Evolutionary conservation across 2,113 vertebrate genomes (phyloP).

Genomic region (Cyanoderma ruficeps): DNA sequence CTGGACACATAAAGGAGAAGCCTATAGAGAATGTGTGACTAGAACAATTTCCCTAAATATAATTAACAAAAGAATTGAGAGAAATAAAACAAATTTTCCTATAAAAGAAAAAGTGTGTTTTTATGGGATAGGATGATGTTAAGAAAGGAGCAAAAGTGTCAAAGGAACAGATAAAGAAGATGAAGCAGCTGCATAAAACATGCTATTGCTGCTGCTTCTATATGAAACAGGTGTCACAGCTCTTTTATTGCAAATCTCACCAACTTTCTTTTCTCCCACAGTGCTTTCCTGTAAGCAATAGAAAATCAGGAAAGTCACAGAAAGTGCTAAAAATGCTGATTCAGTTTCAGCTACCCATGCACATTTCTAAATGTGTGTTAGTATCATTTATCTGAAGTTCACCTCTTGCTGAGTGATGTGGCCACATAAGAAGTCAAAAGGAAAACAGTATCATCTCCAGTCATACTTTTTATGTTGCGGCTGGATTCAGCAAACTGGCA

Average conservation of each 20-base stretch:
- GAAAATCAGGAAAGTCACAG: neutral
- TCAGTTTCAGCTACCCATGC: neutral
- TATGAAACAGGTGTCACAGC: neutral
- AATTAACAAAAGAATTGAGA: neutral
- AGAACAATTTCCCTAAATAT: neutral
- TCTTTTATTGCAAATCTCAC: neutral
- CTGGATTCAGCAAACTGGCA: neutral
- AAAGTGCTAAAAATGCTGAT: neutral
- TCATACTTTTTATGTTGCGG: neutral
- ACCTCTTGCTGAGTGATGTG: neutral
- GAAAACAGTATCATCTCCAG: neutral
- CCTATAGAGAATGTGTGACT: neutral
- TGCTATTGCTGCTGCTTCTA: neutral
- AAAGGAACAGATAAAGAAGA: neutral
- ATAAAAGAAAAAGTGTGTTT: neutral
- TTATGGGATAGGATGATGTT: neutral
- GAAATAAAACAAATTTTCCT: neutral
- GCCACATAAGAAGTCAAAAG: neutral
- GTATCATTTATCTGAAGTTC: neutral
- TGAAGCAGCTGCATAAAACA: neutral
- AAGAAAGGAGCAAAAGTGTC: neutral
- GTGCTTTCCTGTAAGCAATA: neutral
- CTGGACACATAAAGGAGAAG: neutral
- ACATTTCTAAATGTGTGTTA: neutral
- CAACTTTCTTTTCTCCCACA: neutral